A percentile compares a stretch with the other conserved stretches of the same genome.
Evolutionary conservation across 2,888 invertebrate species (phyloP).

Genomic region (Ormyrus rosae): DNA sequence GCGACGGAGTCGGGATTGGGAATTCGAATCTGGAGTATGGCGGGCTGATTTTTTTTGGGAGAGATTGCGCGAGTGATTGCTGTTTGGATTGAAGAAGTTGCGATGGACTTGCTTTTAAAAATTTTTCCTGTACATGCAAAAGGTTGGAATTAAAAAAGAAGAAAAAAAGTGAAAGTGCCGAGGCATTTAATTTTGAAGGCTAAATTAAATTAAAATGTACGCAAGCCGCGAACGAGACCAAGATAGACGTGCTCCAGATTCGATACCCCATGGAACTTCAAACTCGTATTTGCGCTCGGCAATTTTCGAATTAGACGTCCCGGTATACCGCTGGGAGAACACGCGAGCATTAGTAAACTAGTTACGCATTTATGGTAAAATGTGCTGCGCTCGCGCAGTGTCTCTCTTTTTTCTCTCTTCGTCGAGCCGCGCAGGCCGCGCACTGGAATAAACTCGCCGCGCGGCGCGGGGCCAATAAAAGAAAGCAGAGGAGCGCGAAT

Average conservation of each 20-base stretch:
- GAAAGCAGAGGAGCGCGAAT: neutral
- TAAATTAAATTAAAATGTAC: no score
- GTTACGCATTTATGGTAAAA: slow-evolving; percentile 29
- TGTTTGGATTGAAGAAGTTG: neutral
- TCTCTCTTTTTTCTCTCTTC: no score
- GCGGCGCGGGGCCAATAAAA: neutral
- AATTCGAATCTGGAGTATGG: no score
- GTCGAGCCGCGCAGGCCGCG: no score
- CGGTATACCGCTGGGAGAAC: slow-evolving; percentile 40
- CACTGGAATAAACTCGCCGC: no score
- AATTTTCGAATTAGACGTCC: slow-evolving; percentile 45
- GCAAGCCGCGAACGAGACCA: slow-evolving; percentile 11
- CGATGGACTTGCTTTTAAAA: neutral
- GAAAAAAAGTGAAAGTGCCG: no score
- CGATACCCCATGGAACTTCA: neutral
- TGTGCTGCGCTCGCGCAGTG: neutral
- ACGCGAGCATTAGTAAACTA: slow-evolving; percentile 33
- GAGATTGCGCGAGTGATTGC: neutral
- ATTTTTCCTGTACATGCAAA: no score
- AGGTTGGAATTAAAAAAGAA: no score
- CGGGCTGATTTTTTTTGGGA: neutral
- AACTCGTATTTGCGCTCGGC: slow-evolving; percentile 4
- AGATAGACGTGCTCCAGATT: slow-evolving; percentile 45
- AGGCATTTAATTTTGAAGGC: no score
- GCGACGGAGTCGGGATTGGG: no score